phyloP scores from a whole-genome alignment of 2,113 vertebrate genomes.

The Camarhynchus parvulus region DNA sequence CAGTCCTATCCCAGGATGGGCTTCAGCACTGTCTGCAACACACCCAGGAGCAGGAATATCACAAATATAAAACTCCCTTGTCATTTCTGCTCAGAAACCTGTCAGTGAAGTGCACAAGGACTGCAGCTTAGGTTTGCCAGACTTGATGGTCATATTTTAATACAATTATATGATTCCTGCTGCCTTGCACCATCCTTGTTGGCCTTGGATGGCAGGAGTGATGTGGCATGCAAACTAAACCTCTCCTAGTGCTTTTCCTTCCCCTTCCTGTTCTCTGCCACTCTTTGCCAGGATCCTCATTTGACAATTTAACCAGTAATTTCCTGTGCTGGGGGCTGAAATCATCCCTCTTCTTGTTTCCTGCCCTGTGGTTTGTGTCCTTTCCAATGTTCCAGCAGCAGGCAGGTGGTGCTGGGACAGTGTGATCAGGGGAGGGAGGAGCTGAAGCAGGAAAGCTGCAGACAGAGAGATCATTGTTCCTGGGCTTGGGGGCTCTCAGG shows the following conservation, averaged over 20 bases:
- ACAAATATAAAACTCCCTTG: neutral
- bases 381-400: neutral
- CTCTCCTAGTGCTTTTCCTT: neutral
- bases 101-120: neutral
- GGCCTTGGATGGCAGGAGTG: neutral
- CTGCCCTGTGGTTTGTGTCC: neutral
- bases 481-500: neutral
- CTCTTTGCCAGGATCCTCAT: neutral
- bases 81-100: neutral
- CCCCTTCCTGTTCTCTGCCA: neutral
- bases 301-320: neutral
- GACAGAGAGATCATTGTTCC: neutral
- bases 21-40: neutral
- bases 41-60: neutral
- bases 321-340: neutral
- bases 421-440: accelerated
- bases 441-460: neutral
- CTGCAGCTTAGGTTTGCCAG: neutral
- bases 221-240: neutral
- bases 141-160: neutral
- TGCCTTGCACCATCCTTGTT: neutral
- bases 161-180: neutral
- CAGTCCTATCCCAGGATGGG: accelerated
- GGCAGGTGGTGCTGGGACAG: neutral
- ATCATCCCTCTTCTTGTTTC: neutral